These are phyloP conservation scores for Peromyscus eremicus DNA, from an alignment of 2,797 vertebrate genomes.

Conservation along the genomic window DNA sequence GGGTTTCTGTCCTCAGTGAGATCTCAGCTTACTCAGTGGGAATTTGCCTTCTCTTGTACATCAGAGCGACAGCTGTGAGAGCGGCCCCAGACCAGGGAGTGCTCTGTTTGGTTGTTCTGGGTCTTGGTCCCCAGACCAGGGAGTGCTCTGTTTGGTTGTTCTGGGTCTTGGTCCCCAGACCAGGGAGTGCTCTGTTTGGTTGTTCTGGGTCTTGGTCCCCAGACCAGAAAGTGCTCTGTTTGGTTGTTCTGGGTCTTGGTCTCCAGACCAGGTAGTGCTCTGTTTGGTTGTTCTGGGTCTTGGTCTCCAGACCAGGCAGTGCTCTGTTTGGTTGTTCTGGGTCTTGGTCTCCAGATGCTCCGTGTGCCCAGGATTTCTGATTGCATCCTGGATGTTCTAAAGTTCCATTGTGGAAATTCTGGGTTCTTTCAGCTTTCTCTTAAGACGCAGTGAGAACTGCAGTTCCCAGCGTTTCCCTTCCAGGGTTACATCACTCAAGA, in stretches of 20 bases:
- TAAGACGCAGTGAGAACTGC: not conserved
- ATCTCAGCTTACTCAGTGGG: not conserved
- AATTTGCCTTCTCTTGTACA: not conserved
- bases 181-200: too few species aligned
- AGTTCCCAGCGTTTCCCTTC: not conserved
- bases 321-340: conserved; percentile 12
- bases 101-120: conserved; percentile 13
- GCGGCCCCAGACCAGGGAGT: not conserved
- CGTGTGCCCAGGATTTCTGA: not conserved
- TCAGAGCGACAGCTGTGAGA: not conserved
- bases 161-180: conserved; percentile 25
- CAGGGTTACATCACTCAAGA: not conserved
- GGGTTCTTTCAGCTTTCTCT: not conserved
- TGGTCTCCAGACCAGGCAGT: not conserved
- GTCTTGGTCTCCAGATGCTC: conserved; percentile 7
- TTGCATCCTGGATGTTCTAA: not conserved
- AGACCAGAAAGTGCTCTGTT: not conserved
- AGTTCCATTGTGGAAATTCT: not conserved
- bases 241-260: not conserved
- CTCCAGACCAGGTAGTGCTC: not conserved
- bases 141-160: too few species aligned
- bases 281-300: conserved; percentile 11
- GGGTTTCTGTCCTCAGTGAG: not conserved
- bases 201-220: conserved; percentile 34
- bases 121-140: conserved; percentile 22